Percentiles rank a stretch among this genome's conserved stretches.
Evolutionary conservation across 1,140 invertebrate genomes (phyloP).

Genomic region (Tetraneura akinire): DNA sequence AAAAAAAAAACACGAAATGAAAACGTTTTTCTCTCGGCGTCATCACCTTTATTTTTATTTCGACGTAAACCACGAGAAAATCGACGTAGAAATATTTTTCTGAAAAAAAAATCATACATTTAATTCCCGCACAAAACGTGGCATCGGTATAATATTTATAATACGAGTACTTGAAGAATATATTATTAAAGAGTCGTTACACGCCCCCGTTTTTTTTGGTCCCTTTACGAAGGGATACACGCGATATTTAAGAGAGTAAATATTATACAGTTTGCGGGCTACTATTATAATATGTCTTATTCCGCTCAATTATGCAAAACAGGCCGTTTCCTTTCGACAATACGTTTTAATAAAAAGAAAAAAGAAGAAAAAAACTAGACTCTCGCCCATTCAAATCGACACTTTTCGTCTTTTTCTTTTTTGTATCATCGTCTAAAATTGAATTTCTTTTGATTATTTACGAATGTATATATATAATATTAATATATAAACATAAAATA

Average conservation of each 20-base stretch:
- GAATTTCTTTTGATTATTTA: constrained; percentile 30
- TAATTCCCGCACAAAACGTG: no score
- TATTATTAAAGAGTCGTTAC: background rate
- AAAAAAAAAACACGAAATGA: no score
- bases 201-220: background rate
- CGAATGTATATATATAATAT: background rate
- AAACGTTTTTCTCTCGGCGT: no score
- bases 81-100: background rate
- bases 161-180: no score
- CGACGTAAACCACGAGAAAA: no score
- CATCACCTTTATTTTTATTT: no score
- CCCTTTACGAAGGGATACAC: no score
- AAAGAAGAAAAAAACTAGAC: background rate
- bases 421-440: constrained; percentile 15
- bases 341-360: constrained; percentile 44
- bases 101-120: no score
- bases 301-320: constrained; percentile 49
- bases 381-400: constrained; percentile 36
- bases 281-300: constrained; percentile 48
- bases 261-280: constrained; percentile 57
- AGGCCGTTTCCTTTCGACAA: constrained; percentile 34
- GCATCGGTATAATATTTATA: no score
- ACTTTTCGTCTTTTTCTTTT: constrained; percentile 16
- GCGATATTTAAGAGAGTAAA: constrained; percentile 12
- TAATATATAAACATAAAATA: background rate